Base-by-base conservation (phyloP, 2,113 vertebrate genomes). In the Patagioenas fasciata region DNA sequence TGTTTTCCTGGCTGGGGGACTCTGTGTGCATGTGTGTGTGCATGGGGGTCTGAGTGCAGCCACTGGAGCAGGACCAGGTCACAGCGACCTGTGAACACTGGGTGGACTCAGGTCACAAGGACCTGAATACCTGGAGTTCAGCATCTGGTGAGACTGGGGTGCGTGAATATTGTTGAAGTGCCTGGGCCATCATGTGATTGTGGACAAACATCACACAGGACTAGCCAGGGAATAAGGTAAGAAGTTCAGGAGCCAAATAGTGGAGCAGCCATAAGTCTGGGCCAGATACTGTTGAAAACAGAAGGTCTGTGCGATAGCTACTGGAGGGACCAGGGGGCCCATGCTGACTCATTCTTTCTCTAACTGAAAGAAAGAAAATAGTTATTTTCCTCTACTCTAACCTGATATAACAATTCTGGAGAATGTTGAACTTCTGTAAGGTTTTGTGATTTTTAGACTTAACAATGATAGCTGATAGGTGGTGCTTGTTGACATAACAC, bases 301-400 rank as follows among this genome's bases (percentile, higher is more conserved):
- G 24, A 48, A 17, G 6, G 11, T 58, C 53, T 51, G 14, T 44
- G 18, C 0, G 3, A 26, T 0, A 1, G 18, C 19, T 75, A 17
- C 71, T 40, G 48, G 29, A 69, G 29, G 5, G 44, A n/a, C 19
- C 28, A 53, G 15, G 61, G 67, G 10, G 32, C 6, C 26, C 36
- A 60, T 2, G 44, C 5, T 44, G 28, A 18, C 9, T 5, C 17
- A 19, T 47, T 47, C 44, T 47, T 47, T 44, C 13, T 26, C 31
- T 38, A 61, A 10, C 5, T 26, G 21, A 75, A 77, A 38, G 4
- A 6, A 73, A 38, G 44, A 90, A 15, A 61, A 70, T 4, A 26
- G 5, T 53, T 85, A 1, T 18, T 81, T 4, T 62, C 8, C 11
- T 16, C 32, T 70, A 5, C 42, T 80, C 7, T 75, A 60, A 28